phyloP scores from a whole-genome alignment of 2,113 vertebrate species.

The Sylvicapra grimmia region DNA sequence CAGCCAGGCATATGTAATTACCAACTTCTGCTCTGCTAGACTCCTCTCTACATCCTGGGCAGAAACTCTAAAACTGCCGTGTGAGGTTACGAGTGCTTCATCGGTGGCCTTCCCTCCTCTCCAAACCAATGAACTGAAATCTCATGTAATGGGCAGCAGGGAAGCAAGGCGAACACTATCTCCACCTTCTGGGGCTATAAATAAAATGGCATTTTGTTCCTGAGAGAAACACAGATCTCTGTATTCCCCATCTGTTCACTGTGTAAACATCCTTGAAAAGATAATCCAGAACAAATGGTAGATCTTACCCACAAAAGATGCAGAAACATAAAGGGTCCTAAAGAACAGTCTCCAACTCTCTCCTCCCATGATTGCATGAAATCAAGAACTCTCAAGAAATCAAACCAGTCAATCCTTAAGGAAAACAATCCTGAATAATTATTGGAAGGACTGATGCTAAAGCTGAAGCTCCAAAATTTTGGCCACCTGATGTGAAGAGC shows the following conservation, averaged over 20 bases:
- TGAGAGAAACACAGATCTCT: background rate
- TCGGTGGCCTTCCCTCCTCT: background rate
- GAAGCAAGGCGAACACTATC: background rate
- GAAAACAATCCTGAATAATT: background rate
- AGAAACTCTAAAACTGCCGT: background rate
- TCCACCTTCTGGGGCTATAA: background rate
- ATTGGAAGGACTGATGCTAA: background rate
- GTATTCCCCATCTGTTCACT: background rate
- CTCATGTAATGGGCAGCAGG: background rate
- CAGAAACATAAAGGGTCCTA: background rate
- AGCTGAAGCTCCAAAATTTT: background rate
- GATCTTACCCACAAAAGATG: background rate
- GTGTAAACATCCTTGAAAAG: background rate
- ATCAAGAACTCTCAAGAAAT: background rate
- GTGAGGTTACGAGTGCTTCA: background rate
- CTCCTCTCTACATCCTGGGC: background rate
- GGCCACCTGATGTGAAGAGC: background rate
- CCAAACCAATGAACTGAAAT: background rate
- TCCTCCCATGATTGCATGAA: background rate
- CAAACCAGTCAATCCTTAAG: background rate
- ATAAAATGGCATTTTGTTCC: background rate
- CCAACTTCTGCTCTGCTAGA: background rate
- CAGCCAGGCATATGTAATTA: background rate
- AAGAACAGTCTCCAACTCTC: background rate
- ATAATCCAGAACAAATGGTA: background rate